Conservation (phyloP, 2,888 invertebrate genomes). For the Agrilus cyanescens region DNA sequence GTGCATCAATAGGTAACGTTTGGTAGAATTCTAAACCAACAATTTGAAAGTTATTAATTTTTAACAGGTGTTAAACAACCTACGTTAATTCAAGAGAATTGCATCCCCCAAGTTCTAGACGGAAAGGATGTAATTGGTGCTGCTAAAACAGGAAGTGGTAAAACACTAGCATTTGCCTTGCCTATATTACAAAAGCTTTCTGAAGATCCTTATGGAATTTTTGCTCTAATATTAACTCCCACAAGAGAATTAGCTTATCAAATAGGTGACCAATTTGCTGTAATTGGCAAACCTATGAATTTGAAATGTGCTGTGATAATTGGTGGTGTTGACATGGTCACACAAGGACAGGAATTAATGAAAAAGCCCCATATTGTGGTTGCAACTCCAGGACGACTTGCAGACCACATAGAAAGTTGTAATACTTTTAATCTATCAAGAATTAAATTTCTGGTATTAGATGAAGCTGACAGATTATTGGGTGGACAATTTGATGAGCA, state of each 20-base stretch:
- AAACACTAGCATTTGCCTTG: slow-evolving; percentile 93
- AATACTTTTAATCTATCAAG: slow-evolving; percentile 68
- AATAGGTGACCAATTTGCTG: slow-evolving; percentile 90
- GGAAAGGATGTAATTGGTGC: slow-evolving; percentile 90
- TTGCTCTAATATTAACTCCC: slow-evolving; percentile 87
- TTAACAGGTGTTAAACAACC: slow-evolving; percentile 59
- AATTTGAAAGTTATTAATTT: background rate
- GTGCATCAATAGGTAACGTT: slow-evolving; percentile 51
- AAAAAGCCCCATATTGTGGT: slow-evolving; percentile 88
- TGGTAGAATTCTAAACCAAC: background rate
- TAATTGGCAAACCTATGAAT: slow-evolving; percentile 80
- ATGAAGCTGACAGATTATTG: slow-evolving; percentile 88
- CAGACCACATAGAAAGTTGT: slow-evolving; percentile 85
- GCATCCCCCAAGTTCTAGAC: slow-evolving; percentile 63
- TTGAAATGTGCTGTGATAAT: slow-evolving; percentile 77
- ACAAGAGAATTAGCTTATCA: slow-evolving; percentile 87
- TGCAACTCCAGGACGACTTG: slow-evolving; percentile 90
- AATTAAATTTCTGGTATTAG: slow-evolving; percentile 79
- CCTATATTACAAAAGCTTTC: slow-evolving; percentile 86
- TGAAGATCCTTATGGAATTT: slow-evolving; percentile 93
- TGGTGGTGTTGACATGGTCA: slow-evolving; percentile 90
- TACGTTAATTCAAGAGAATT: slow-evolving; percentile 71
- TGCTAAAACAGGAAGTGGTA: slow-evolving; percentile 96
- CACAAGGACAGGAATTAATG: slow-evolving; percentile 73
- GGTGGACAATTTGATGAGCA: slow-evolving; percentile 74